Conservation (phyloP, 2,113 vertebrate species). For the Oenanthe melanoleuca region DNA sequence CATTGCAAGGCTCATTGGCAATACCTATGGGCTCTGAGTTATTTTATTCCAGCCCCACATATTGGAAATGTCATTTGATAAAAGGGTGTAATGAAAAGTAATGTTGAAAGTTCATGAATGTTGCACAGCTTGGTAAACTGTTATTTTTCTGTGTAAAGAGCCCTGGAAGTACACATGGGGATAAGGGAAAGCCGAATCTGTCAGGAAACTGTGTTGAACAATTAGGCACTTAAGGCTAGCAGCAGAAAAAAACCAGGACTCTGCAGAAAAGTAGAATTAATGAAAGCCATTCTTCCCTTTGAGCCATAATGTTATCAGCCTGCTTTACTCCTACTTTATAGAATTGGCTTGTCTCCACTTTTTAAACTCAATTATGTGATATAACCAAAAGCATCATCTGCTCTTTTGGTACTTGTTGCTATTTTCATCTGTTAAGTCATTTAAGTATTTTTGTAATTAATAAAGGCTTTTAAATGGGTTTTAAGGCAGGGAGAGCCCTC, state of each 20-base stretch:
- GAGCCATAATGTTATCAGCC: neutral
- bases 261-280: constrained; percentile 41
- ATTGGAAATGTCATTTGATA: neutral
- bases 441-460: constrained; percentile 35
- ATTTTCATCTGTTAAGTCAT: constrained; percentile 33
- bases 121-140: neutral
- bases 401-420: constrained; percentile 12
- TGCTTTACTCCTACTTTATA: neutral
- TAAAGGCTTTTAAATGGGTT: neutral
- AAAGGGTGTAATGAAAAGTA: neutral
- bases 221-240: neutral
- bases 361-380: neutral
- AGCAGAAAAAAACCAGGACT: neutral
- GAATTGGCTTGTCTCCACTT: constrained; percentile 15
- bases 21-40: neutral
- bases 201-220: neutral
- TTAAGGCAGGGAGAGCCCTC: accelerated
- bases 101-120: neutral
- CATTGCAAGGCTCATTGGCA: neutral
- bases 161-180: neutral
- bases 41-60: neutral
- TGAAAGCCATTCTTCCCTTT: constrained; percentile 27
- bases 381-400: constrained; percentile 4
- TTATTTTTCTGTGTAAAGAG: neutral
- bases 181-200: constrained; percentile 17